Percentiles rank a stretch among this genome's conserved stretches.
These are phyloP conservation scores for Tiliacea citrago DNA, from an alignment of 2,888 invertebrate species.

Conservation along the genomic window DNA sequence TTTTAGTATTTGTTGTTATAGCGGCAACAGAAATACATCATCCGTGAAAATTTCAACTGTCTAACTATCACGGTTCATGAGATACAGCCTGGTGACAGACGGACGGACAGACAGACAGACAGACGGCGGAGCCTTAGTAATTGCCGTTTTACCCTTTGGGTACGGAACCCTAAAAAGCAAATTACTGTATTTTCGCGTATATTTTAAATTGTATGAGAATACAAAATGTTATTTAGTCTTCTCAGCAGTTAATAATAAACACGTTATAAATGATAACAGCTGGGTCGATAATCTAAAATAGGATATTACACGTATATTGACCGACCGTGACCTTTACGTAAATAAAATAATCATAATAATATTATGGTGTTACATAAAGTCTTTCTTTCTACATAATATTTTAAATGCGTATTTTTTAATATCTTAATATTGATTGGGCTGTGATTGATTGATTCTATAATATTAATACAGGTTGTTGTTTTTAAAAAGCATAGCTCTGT, in stretches of 20 bases:
- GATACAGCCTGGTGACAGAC: no score
- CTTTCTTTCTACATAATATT: not conserved
- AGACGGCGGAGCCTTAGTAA: no score
- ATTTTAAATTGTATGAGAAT: constrained; percentile 6
- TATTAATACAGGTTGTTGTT: not conserved
- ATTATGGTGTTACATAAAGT: constrained; percentile 2
- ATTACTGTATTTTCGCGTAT: not conserved
- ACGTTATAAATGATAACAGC: constrained; percentile 13
- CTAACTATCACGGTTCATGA: no score
- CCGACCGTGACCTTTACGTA: constrained; percentile 34
- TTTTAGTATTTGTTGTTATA: no score
- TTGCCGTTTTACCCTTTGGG: no score
- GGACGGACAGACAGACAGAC: no score
- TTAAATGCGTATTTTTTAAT: not conserved
- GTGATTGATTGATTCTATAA: constrained; percentile 6
- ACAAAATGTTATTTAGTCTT: constrained; percentile 2
- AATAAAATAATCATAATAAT: constrained; percentile 15
- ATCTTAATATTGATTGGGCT: not conserved
- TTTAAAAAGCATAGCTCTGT: not conserved
- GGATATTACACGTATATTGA: constrained; percentile 19
- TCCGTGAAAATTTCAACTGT: no score
- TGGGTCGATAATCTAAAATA: constrained; percentile 10
- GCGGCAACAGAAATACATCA: no score
- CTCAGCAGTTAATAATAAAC: not conserved
- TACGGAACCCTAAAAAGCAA: constrained; percentile 7